Evolutionary conservation across 2,797 vertebrate genomes (phyloP).

Genomic region (Erethizon dorsatum): DNA sequence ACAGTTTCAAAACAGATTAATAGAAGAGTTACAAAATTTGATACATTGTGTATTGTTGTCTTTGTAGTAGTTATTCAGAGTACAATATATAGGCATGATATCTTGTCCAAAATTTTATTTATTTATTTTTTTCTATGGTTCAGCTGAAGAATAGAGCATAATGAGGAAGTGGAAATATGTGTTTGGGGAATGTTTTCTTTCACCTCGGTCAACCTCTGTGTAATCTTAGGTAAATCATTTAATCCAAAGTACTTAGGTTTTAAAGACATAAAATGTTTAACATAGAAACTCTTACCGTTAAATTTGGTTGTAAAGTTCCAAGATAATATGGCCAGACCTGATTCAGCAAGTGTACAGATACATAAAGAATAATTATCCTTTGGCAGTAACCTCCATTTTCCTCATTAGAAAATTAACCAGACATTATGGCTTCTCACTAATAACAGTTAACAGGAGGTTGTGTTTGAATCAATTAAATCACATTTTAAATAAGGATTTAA

Average conservation of each 20-base stretch:
- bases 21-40: too few relatives aligned
- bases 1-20: too few relatives aligned
- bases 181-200: not conserved
- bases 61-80: too few relatives aligned
- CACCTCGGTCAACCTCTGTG: not conserved
- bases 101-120: too few relatives aligned
- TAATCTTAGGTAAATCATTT: not conserved
- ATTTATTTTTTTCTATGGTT: not conserved
- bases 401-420: not conserved
- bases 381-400: not conserved
- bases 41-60: too few relatives aligned
- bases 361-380: constrained; percentile 15
- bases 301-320: not conserved
- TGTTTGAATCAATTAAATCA: not conserved
- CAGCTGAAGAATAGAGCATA: not conserved
- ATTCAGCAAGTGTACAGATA: not conserved
- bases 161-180: rapidly evolving
- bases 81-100: too few relatives aligned
- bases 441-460: not conserved
- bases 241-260: not conserved
- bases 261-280: not conserved
- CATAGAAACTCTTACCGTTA: not conserved
- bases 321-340: not conserved
- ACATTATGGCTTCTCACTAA: not conserved
- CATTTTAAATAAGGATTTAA: constrained; percentile 9